Evolutionary conservation across 2,888 invertebrate genomes (phyloP), one percentile per base, ranked within the genome.

Genomic region (Phortica magna): DNA sequence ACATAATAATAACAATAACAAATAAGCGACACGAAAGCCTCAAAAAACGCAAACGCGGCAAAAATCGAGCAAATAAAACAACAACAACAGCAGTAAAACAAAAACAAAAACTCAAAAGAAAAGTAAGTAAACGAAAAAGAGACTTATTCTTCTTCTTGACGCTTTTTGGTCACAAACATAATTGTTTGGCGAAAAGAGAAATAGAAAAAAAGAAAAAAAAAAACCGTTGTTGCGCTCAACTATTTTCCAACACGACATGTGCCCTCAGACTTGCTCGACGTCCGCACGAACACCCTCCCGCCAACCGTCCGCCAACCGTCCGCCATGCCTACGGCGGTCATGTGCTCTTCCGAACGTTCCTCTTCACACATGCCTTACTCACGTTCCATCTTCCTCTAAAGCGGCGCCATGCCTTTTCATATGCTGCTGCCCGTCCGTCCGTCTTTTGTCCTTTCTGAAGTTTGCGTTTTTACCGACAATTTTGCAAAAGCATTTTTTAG

Each of bases 11-110:
- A 43, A 42, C 10, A n/a, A 68, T 43, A 43, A 67, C 67, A 39
- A 43, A 68, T 43, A 43, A 17, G 68, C n/a, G 68, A 68, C 68
- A 68, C 68, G 68, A 68, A 55, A 55, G 55, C 55, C 55, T 55
- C 6, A 55, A 17, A 55, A 17, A 55, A 55, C 5, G 55, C 14
- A 2, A 55, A 65, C 41, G 31, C 5, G 3, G 31, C 31, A 2
- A 4, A 31, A 31, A 31, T 31, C 31, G 5, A 31, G 31, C 5
- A 31, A 31, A 31, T 31, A 31, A 31, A 31, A 31, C 31, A 31
- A 31, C 31, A 31, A 31, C 31, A 31, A 31, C 31, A 31, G 5
- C 31, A 31, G 48, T 6, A 48, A 43, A 43, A 48, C 48, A 48
- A 48, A 2, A 1, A 14, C 48, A 48, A 48, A 48, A 0, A 9